Percentiles rank a stretch among this genome's conserved stretches.
Evolutionary conservation across 2,113 vertebrate species (phyloP).

Genomic region (Leptodactylus fuscus): DNA sequence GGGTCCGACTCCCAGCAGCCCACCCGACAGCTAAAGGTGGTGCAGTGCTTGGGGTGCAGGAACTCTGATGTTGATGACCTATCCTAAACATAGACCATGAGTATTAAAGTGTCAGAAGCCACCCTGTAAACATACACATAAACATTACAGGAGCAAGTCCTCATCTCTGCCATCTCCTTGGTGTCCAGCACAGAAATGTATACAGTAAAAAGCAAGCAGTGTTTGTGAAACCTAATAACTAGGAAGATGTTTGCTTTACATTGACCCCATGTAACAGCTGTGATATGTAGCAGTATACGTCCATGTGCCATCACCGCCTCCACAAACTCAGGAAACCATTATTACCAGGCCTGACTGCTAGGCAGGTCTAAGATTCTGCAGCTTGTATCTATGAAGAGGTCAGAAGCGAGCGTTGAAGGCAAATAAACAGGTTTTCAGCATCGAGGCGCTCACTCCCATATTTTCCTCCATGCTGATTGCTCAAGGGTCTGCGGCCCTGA

Average conservation of each 20-base stretch:
- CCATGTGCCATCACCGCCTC: not conserved
- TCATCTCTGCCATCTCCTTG: too few relatives aligned
- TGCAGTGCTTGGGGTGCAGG: too few relatives aligned
- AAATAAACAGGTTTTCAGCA: slow-evolving; percentile 22
- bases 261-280: not conserved
- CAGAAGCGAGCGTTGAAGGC: not conserved
- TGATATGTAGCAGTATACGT: not conserved
- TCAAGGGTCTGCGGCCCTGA: slow-evolving; percentile 38
- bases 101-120: too few relatives aligned
- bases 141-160: too few relatives aligned
- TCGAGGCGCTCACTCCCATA: not conserved
- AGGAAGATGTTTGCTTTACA: not conserved
- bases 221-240: too few relatives aligned
- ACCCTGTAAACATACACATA: too few relatives aligned
- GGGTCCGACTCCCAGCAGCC: too few relatives aligned
- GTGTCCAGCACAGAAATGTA: too few relatives aligned
- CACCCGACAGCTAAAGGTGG: too few relatives aligned
- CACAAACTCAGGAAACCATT: slow-evolving; percentile 10
- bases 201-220: too few relatives aligned
- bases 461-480: slow-evolving; percentile 4
- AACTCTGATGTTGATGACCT: too few relatives aligned
- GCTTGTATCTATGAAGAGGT: not conserved
- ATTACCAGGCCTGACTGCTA: slow-evolving; percentile 3
- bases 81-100: too few relatives aligned
- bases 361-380: not conserved